phyloP scores from a whole-genome alignment of 1,140 invertebrate genomes.

The Brachionus sp. region DNA sequence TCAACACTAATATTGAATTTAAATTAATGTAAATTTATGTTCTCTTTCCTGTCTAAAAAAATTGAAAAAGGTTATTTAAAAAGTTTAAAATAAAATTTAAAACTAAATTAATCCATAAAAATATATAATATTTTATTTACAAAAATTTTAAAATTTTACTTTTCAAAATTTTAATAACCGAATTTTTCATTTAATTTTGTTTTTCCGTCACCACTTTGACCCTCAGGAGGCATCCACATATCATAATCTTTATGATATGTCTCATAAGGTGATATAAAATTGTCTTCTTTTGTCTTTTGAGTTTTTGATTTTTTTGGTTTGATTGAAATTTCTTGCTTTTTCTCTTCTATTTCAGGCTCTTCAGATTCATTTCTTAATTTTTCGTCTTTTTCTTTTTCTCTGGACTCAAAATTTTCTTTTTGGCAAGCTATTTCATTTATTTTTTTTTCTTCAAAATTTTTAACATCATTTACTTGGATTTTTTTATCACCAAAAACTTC shows the following conservation, averaged over 20 bases:
- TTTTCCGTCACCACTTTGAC: constrained; percentile 74
- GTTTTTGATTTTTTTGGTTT: constrained; percentile 1
- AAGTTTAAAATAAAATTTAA: too few species aligned
- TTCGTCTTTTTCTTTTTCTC: not conserved
- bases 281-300: not conserved
- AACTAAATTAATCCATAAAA: too few species aligned
- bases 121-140: too few species aligned
- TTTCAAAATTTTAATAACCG: constrained; percentile 66
- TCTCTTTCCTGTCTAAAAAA: too few species aligned
- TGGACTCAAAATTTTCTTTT: not conserved
- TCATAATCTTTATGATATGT: constrained; percentile 5
- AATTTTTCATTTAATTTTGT: constrained; percentile 76
- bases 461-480: not conserved
- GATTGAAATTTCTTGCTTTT: not conserved
- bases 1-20: too few species aligned
- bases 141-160: not conserved
- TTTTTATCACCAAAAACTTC: not conserved
- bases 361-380: not conserved
- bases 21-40: too few species aligned
- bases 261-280: constrained; percentile 4
- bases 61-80: too few species aligned
- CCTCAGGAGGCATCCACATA: constrained; percentile 48
- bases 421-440: not conserved
- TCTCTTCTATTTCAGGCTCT: not conserved
- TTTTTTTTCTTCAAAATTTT: not conserved